A percentile compares a stretch with the other conserved stretches of the same genome.
Conservation (phyloP, 2,113 vertebrate genomes). For the Rostratula benghalensis region DNA sequence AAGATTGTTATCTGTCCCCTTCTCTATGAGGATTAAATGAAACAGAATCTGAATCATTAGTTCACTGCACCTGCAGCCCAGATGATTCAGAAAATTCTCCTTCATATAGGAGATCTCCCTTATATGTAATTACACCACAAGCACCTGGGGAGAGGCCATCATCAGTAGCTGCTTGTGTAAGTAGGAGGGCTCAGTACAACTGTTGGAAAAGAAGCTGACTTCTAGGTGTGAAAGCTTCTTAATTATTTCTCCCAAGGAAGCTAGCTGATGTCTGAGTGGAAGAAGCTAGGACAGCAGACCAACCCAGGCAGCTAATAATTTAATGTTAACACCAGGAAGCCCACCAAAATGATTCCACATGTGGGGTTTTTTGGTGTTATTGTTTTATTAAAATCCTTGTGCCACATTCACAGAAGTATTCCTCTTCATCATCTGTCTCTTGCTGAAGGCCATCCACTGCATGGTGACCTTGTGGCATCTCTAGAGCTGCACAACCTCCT, state of each 20-base stretch:
- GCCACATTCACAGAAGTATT: neutral
- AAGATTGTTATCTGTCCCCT: fast-evolving
- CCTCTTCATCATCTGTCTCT: neutral
- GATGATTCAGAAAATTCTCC: neutral
- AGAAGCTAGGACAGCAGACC: neutral
- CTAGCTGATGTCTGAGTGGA: neutral
- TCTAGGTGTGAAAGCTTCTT: neutral
- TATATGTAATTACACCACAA: neutral
- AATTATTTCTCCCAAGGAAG: neutral
- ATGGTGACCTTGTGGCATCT: neutral
- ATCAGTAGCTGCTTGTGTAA: neutral
- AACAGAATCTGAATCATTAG: fast-evolving
- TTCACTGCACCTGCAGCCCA: no score
- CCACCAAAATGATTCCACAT: neutral
- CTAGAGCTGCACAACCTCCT: neutral
- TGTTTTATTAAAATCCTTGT: neutral
- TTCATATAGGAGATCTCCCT: neutral
- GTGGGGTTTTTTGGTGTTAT: fast-evolving
- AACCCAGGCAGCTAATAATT: neutral
- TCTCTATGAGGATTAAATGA: fast-evolving
- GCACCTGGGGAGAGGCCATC: neutral
- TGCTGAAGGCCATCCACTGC: neutral
- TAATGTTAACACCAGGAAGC: neutral
- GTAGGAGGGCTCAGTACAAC: neutral
- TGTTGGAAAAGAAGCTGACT: neutral